These are phyloP conservation scores for Sialis lutaria DNA, from an alignment of 2,888 invertebrate genomes.

Conservation along the genomic window DNA sequence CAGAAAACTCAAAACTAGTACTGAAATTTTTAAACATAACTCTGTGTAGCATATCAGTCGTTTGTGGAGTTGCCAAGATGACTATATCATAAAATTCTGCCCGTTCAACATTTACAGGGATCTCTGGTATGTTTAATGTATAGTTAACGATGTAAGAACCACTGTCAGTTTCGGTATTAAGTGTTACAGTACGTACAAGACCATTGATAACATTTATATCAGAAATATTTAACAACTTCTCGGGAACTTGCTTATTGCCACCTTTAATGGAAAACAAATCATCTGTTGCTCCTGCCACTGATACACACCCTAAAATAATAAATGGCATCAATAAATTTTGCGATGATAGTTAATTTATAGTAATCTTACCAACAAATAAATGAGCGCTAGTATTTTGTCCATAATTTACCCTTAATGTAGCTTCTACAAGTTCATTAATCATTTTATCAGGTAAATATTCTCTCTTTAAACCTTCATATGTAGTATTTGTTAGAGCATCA, in stretches of 20 bases:
- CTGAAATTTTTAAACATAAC: slow-evolving; percentile 28
- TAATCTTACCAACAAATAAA: slow-evolving; percentile 21
- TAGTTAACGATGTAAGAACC: slow-evolving; percentile 4
- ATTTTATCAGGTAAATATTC: slow-evolving; percentile 27
- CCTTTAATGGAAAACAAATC: slow-evolving; percentile 38
- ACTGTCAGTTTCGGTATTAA: slow-evolving; percentile 13
- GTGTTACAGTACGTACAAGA: slow-evolving; percentile 19
- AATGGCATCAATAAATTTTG: background rate
- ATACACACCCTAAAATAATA: slow-evolving; percentile 18
- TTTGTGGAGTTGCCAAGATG: slow-evolving; percentile 36
- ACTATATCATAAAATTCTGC: slow-evolving; percentile 30
- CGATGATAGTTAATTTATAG: slow-evolving; percentile 10
- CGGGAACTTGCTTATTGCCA: slow-evolving; percentile 32
- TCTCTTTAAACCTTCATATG: slow-evolving; percentile 22
- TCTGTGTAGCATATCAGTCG: slow-evolving; percentile 21
- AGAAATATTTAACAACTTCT: slow-evolving; percentile 20
- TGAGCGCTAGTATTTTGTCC: slow-evolving; percentile 36
- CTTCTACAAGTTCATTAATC: slow-evolving; percentile 34
- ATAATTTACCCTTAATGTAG: slow-evolving; percentile 37
- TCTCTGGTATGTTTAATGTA: background rate
- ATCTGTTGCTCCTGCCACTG: slow-evolving; percentile 33
- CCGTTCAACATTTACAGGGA: background rate
- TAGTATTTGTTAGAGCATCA: slow-evolving; percentile 23
- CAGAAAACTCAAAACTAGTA: slow-evolving; percentile 18
- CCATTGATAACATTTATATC: slow-evolving; percentile 22